Percentiles rank a stretch among this genome's conserved stretches.
phyloP scores from a whole-genome alignment of 2,888 invertebrate genomes.

The Vanessa cardui region DNA sequence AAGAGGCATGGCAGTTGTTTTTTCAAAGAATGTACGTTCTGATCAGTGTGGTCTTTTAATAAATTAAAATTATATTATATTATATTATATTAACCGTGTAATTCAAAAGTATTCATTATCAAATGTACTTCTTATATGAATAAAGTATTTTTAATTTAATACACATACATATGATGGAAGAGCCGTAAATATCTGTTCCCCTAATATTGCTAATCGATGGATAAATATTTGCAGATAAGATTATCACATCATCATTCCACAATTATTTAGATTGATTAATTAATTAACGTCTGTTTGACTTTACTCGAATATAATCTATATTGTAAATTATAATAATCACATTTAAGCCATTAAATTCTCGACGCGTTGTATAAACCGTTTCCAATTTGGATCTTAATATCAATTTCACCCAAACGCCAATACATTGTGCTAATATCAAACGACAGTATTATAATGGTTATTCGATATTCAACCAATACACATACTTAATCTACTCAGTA shows the following conservation, averaged over 20 bases:
- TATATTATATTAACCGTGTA: no score
- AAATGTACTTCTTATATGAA: no score
- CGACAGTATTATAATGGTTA: neutral
- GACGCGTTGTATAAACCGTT: neutral
- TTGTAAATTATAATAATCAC: neutral
- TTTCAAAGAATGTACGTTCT: no score
- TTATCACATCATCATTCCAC: conserved; percentile 2
- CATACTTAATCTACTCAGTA: neutral
- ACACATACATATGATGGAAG: no score
- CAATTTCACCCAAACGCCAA: conserved; percentile 2
- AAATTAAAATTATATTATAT: no score
- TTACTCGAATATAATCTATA: neutral
- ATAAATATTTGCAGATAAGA: conserved; percentile 6
- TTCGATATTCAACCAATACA: neutral
- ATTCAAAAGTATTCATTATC: no score
- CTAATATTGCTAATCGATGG: no score
- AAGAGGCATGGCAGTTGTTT: no score
- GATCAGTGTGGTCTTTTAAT: no score
- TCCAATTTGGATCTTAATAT: conserved; percentile 11
- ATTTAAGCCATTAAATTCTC: neutral
- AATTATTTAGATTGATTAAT: neutral
- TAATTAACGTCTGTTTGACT: neutral
- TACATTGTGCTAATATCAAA: neutral
- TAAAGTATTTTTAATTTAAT: no score
- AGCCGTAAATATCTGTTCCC: no score